Evolutionary conservation across 1,140 invertebrate species (phyloP).

Genomic region (Saccostrea cuccullata): DNA sequence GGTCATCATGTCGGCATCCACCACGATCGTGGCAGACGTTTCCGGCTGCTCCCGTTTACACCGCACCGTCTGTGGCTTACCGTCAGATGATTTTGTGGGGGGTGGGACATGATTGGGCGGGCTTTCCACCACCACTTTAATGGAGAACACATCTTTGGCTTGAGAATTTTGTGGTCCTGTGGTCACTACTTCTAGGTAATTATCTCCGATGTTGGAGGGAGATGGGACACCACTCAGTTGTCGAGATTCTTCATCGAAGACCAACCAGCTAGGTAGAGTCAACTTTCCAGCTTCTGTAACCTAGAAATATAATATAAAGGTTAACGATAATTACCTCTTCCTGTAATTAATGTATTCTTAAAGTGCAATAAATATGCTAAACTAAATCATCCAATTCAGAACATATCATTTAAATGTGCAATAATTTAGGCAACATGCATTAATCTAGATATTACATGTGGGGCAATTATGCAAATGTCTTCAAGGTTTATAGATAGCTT

Average conservation of each 20-base stretch:
- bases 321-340: not conserved
- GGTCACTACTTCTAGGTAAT: conserved; percentile 82
- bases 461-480: not conserved
- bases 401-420: too few species aligned
- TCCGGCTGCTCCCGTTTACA: conserved; percentile 73
- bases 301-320: conserved; percentile 67
- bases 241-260: conserved; percentile 74
- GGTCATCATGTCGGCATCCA: conserved; percentile 73
- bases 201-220: conserved; percentile 81
- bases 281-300: conserved; percentile 75
- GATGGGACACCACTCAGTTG: conserved; percentile 82
- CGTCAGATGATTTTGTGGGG: conserved; percentile 48
- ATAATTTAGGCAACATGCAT: too few species aligned
- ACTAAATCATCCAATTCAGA: too few species aligned
- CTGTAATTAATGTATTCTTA: not conserved
- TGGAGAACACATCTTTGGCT: conserved; percentile 71
- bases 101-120: conserved; percentile 49
- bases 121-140: conserved; percentile 65
- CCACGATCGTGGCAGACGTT: conserved; percentile 74
- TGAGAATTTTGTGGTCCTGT: conserved; percentile 55
- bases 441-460: not conserved
- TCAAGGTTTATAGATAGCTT: not conserved
- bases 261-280: conserved; percentile 77
- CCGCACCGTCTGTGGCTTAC: conserved; percentile 62
- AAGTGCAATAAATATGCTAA: not conserved